Evolutionary conservation across 2,113 vertebrate genomes (phyloP), one percentile per base, ranked within the genome.

Genomic region (Pionites leucogaster): DNA sequence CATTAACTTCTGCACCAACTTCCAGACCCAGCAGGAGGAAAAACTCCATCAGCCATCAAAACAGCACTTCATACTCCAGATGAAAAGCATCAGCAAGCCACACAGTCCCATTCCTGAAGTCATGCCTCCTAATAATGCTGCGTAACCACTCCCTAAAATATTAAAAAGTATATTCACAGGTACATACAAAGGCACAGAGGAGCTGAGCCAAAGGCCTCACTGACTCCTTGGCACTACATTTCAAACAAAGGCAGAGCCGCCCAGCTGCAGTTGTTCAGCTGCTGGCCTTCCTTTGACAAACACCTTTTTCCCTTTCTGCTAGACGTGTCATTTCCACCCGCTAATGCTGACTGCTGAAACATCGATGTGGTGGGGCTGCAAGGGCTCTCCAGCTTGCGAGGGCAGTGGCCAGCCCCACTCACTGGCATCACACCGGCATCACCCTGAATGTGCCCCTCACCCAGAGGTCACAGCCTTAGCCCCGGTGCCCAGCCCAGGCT

Each of bases 271-370:
- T 33, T 55, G 29, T 33, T 46, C 17, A n/a, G 86, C 90, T 86
- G 83, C 91, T 39, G 86, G 86, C 75, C 63, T 91, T 95, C 79
- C 96, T 93, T 68, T 91, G 31, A 84, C 64, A 93, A 97, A 96
- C 91, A 92, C 82, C 87, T 94, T 86, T 76, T 91, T 91, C 95
- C 95, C 90, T 68, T 92, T 79, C 92, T 94, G 90, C 88, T 24
- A 63, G 89, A 80, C 46, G 80, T 96, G 93, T 95, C 91, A 95
- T 70, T 97, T 97, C 94, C 96, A 97, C 52, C 4, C 19, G 1
- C 65, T 42, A 33, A 39, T 10, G 2, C 86, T 1, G 5, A 9
- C 78, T 76, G 88, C 70, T 80, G 35, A 22, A 82, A 63, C 50
- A 15, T 49, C 1, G 0, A 14, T 3, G 29, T 0, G 24, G 46